These are phyloP conservation scores for Hippocampus abdominalis DNA, from an alignment of 2,113 vertebrate genomes.

Conservation along the genomic window DNA sequence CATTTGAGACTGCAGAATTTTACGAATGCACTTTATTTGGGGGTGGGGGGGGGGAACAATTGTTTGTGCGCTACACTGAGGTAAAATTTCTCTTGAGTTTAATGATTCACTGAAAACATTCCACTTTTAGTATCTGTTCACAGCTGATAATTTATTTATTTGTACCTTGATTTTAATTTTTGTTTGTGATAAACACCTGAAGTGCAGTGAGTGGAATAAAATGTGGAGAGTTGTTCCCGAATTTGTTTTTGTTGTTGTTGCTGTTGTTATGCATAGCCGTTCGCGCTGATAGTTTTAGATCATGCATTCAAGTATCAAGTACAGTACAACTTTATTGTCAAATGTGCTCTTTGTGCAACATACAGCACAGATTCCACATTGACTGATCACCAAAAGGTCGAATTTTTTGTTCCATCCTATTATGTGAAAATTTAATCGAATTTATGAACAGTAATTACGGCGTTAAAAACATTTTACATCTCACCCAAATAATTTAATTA, in stretches of 20 bases:
- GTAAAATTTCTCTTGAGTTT: constrained; percentile 41
- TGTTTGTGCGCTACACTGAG: constrained; percentile 53
- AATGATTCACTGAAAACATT: constrained; percentile 56
- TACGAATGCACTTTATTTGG: constrained; percentile 76
- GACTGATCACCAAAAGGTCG: too few species aligned
- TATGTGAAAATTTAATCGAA: background rate
- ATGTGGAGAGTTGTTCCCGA: constrained; percentile 50
- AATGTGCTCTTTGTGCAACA: too few species aligned
- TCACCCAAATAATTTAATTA: background rate
- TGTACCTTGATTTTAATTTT: constrained; percentile 70
- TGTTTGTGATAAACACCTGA: constrained; percentile 71
- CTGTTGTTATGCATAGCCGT: background rate
- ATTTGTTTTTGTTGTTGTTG: background rate
- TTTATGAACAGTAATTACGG: background rate
- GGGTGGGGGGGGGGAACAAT: constrained; percentile 6
- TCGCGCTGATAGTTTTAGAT: background rate
- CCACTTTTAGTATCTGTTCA: constrained; percentile 56
- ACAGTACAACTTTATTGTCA: too few species aligned
- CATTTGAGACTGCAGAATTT: constrained; percentile 45
- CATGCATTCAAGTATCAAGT: too few species aligned
- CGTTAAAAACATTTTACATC: background rate
- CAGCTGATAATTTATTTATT: constrained; percentile 53
- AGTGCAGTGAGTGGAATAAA: constrained; percentile 72
- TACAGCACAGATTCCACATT: too few species aligned
- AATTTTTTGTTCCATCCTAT: background rate